These are phyloP conservation scores for Platichthys flesus DNA, from an alignment of 2,113 vertebrate genomes.

Conservation along the genomic window DNA sequence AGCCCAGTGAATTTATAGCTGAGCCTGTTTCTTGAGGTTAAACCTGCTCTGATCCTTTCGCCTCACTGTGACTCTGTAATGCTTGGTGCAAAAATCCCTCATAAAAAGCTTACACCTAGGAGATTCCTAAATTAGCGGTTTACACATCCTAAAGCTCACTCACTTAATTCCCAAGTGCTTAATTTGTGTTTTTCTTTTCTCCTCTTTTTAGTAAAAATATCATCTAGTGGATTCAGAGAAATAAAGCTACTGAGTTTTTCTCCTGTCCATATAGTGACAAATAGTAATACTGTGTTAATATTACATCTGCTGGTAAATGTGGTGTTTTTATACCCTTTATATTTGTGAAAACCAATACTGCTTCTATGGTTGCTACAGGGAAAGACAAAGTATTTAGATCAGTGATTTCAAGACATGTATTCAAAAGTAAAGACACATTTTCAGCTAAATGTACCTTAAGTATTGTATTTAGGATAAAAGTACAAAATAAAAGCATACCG, in stretches of 20 bases:
- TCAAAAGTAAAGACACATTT: no score
- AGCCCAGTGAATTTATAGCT: slow-evolving; percentile 65
- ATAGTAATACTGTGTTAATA: no score
- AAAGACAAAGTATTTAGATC: no score
- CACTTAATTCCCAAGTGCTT: slow-evolving; percentile 66
- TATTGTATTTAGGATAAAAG: no score
- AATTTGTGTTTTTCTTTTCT: slow-evolving; percentile 36
- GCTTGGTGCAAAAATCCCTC: slow-evolving; percentile 84
- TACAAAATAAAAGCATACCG: no score
- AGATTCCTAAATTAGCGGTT: slow-evolving; percentile 85
- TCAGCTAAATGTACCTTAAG: no score
- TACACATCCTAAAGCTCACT: slow-evolving; percentile 75
- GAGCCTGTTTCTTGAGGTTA: slow-evolving; percentile 81
- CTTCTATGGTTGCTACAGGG: no score
- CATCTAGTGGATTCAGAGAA: no score
- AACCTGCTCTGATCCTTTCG: slow-evolving; percentile 84
- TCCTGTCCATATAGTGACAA: background rate
- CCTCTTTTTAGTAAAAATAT: slow-evolving; percentile 21
- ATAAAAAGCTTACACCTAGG: slow-evolving; percentile 87
- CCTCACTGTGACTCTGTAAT: slow-evolving; percentile 89
- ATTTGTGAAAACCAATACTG: no score
- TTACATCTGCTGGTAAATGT: no score
- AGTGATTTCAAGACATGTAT: no score
- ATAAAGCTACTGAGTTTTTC: background rate
- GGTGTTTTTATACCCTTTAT: no score